Evolutionary conservation across 92 coral and sea anemone species (phyloP), one percentile per base, ranked within the genome.

Genomic region (Epizoanthus fatuus): DNA sequence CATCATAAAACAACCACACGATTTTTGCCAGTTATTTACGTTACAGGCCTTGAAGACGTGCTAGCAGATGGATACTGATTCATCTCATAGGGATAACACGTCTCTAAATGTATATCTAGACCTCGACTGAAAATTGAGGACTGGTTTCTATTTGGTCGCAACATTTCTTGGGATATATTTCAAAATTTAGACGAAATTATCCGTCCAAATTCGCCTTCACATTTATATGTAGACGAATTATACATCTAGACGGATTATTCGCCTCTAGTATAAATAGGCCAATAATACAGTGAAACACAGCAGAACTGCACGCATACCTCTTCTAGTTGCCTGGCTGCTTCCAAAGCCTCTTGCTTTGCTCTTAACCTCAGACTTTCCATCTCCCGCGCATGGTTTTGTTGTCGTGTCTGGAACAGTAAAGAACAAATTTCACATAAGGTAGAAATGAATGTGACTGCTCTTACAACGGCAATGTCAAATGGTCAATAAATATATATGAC

Each of bases 241-340:
- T 29, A 29, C 32, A 1, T 29, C 32, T 29, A 29, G 32, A 49
- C 5, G 8, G 10, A 2, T 14, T 0, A 29, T 29, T 29, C 32
- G 32, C 1, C 32, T 29, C 32, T 29, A 29, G 32, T 29, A 29
- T 29, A 29, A 29, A 29, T 29, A 29, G 10, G 10, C 10, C 13
- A 7, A 10, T 47, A 47, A 7, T 47, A 47, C 19, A 14, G 15
- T 25, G 5, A 32, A 32, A 65, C 15, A 32, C 71, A 65, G 39
- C 53, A 47, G 53, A 47, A 51, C 25, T 37, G 51, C 54, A 52
- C 22, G 17, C 81, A 12, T 72, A 95, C 99, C 93, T 97, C 94
- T 60, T 97, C 99, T 44, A 97, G 98, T 79, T 95, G 95, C 74
- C 92, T 92, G n/a, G 98, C 98, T 22, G 99, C 91, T 32, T 95